Evolutionary conservation across 2,888 invertebrate species (phyloP).

Genomic region (Clunio marinus): DNA sequence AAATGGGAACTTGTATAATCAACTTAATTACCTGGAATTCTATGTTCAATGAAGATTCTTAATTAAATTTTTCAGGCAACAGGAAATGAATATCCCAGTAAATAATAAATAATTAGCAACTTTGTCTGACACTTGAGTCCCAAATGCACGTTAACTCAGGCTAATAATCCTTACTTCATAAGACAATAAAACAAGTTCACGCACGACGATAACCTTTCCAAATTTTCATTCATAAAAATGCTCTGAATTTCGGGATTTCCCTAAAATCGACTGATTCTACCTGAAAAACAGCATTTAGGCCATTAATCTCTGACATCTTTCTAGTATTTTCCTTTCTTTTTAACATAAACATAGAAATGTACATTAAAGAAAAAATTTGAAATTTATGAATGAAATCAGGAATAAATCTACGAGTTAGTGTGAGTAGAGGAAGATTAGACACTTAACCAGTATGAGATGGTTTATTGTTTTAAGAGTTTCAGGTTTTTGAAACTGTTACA

Average conservation of each 20-base stretch:
- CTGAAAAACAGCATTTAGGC: neutral
- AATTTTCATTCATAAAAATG: neutral
- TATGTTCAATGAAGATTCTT: neutral
- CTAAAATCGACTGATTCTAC: neutral
- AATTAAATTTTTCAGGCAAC: neutral
- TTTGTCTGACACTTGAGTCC: neutral
- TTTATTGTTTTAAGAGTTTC: slow-evolving; percentile 5
- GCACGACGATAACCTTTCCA: neutral
- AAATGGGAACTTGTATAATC: too few species aligned
- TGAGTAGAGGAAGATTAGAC: slow-evolving; percentile 7
- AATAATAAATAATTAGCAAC: neutral
- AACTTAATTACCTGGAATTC: too few species aligned
- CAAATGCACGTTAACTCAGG: too few species aligned
- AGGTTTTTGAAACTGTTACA: neutral
- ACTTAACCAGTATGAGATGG: slow-evolving; percentile 2
- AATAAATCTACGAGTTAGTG: neutral
- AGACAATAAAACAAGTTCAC: slow-evolving; percentile 11
- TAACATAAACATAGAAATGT: neutral
- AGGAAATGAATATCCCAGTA: neutral
- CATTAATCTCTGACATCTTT: slow-evolving; percentile 2
- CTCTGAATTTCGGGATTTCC: neutral
- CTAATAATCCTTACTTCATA: too few species aligned
- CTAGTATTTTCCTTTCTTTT: neutral
- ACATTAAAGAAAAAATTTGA: too few species aligned
- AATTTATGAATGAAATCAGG: slow-evolving; percentile 2